A percentile compares a stretch with the other conserved stretches of the same genome.
Evolutionary conservation across 1,140 invertebrate genomes (phyloP).

Genomic region (Diuraphis noxia): DNA sequence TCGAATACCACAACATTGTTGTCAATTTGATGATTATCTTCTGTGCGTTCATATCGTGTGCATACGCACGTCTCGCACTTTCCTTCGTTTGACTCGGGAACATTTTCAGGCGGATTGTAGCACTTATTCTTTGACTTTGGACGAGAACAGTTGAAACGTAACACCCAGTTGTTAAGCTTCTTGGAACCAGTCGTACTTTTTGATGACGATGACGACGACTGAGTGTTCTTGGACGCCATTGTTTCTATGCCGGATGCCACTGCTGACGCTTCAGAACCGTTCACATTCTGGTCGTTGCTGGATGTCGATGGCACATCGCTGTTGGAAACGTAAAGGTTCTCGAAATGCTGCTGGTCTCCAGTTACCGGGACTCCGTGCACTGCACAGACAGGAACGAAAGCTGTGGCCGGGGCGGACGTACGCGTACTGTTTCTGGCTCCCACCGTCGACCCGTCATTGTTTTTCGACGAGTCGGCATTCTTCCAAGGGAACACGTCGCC

Average conservation of each 20-base stretch:
- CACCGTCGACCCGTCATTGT: neutral
- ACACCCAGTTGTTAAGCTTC: constrained; percentile 16
- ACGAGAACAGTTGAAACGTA: neutral
- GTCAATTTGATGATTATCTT: constrained; percentile 63
- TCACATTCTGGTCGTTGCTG: neutral
- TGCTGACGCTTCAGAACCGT: neutral
- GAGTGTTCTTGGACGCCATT: neutral
- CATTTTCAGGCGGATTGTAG: neutral
- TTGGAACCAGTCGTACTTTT: neutral
- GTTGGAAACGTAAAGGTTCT: neutral
- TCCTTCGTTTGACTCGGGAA: neutral
- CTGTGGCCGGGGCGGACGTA: neutral
- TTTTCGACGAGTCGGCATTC: neutral
- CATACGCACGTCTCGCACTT: constrained; percentile 63
- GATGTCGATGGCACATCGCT: neutral
- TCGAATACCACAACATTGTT: constrained; percentile 64
- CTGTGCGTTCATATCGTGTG: constrained; percentile 66
- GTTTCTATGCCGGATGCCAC: too few species aligned
- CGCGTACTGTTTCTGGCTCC: neutral
- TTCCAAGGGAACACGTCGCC: neutral
- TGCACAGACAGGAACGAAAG: too few species aligned
- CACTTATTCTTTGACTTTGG: neutral
- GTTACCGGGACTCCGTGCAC: too few species aligned
- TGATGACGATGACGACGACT: neutral
- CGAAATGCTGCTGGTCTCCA: neutral